Percentiles rank a stretch among this genome's conserved stretches.
Conservation (phyloP, 2,888 invertebrate species). For the Hydropsyche betteni region DNA sequence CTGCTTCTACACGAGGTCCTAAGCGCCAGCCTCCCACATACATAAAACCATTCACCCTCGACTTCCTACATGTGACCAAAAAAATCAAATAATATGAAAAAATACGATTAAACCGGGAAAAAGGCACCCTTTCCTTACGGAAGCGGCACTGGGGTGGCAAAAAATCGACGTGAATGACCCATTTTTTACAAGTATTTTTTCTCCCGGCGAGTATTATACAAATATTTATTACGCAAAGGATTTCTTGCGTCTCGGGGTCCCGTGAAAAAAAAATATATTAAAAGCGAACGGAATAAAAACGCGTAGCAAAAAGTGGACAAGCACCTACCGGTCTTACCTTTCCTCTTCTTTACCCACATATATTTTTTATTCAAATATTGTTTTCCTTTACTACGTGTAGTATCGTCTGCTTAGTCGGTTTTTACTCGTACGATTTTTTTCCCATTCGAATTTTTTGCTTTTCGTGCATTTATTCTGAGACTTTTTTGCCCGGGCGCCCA, state of each 20-base stretch:
- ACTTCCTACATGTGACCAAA: too few relatives aligned
- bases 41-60: background rate
- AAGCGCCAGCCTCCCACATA: background rate
- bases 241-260: background rate
- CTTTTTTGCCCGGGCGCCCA: slow-evolving; percentile 13
- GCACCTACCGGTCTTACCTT: slow-evolving; percentile 39
- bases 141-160: slow-evolving; percentile 4
- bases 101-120: background rate
- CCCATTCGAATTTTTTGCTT: slow-evolving; percentile 13
- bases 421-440: slow-evolving; percentile 28
- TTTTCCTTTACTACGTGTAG: slow-evolving; percentile 13
- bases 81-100: background rate
- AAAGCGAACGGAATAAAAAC: background rate
- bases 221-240: slow-evolving; percentile 40
- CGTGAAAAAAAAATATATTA: background rate
- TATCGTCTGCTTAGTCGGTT: slow-evolving; percentile 27
- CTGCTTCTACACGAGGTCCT: background rate
- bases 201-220: slow-evolving; percentile 24
- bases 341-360: slow-evolving; percentile 25
- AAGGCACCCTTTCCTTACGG: slow-evolving; percentile 27
- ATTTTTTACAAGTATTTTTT: slow-evolving; percentile 40
- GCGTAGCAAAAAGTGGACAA: slow-evolving; percentile 37
- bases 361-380: slow-evolving; percentile 33
- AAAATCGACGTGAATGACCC: slow-evolving; percentile 40
- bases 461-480: background rate